Percentiles rank a stretch among this genome's conserved stretches.
phyloP scores from a whole-genome alignment of 2,888 invertebrate species.

The Oscheius sp. region DNA sequence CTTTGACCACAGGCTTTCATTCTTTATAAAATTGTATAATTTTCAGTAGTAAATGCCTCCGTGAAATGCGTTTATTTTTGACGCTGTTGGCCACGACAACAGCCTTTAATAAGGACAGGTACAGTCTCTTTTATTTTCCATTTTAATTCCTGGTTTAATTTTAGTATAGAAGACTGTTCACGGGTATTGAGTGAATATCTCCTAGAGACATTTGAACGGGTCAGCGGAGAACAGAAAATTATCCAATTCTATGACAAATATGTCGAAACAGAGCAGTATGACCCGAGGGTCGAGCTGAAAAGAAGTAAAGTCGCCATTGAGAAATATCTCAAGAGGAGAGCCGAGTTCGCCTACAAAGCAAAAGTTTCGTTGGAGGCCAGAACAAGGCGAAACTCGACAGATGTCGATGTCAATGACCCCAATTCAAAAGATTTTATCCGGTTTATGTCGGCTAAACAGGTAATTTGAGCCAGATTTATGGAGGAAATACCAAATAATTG shows the following conservation, averaged over 20 bases:
- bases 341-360: slow-evolving; percentile 70
- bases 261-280: slow-evolving; percentile 68
- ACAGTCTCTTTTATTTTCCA: neutral
- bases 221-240: slow-evolving; percentile 65
- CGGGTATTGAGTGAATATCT: slow-evolving; percentile 56
- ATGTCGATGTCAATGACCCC: slow-evolving; percentile 64
- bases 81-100: slow-evolving; percentile 26
- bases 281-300: slow-evolving; percentile 66
- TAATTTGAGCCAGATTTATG: neutral
- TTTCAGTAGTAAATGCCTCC: slow-evolving; percentile 13
- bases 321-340: slow-evolving; percentile 63
- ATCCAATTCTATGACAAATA: slow-evolving; percentile 58
- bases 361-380: slow-evolving; percentile 67
- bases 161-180: slow-evolving; percentile 60
- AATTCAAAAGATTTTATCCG: slow-evolving; percentile 67
- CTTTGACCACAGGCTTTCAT: neutral
- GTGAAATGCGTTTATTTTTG: slow-evolving; percentile 31
- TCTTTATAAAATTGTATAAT: neutral
- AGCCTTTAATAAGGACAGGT: slow-evolving; percentile 33
- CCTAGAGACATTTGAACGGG: slow-evolving; percentile 53
- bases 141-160: slow-evolving; percentile 30
- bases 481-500: neutral
- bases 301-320: slow-evolving; percentile 66
- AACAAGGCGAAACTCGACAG: slow-evolving; percentile 45
- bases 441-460: slow-evolving; percentile 62